These are phyloP conservation scores for Ceyx margarethae DNA, from an alignment of 2,113 vertebrate species.

Conservation along the genomic window DNA sequence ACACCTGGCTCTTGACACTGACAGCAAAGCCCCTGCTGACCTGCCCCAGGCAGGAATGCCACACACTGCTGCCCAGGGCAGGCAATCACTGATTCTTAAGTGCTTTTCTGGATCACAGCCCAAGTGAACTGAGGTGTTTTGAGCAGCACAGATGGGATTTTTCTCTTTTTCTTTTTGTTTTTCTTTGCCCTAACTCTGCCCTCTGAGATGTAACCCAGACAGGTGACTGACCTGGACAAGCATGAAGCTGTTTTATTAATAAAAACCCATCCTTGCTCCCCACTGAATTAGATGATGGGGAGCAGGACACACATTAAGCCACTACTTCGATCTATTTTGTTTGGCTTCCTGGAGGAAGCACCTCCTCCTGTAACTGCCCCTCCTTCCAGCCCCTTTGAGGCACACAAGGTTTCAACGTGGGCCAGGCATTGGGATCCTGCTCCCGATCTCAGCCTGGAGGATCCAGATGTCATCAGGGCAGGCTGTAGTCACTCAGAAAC, in stretches of 20 bases:
- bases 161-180: not conserved
- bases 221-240: not conserved
- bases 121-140: not conserved
- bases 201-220: not conserved
- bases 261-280: not conserved
- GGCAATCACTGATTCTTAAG: fast-evolving
- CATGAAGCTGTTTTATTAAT: not conserved
- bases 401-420: not conserved
- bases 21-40: not conserved
- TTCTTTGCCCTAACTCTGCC: fast-evolving
- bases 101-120: conserved; percentile 23
- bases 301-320: not conserved
- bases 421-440: not conserved
- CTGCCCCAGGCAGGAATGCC: not conserved
- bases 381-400: not conserved
- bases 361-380: not conserved
- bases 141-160: not conserved
- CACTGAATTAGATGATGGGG: not conserved
- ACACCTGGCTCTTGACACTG: not conserved
- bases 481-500: not conserved
- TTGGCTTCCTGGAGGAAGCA: not conserved
- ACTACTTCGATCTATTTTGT: not conserved
- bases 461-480: not conserved
- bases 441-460: fast-evolving
- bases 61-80: fast-evolving